Conservation (phyloP, 2,888 invertebrate genomes). For the Drosophila monieri region DNA sequence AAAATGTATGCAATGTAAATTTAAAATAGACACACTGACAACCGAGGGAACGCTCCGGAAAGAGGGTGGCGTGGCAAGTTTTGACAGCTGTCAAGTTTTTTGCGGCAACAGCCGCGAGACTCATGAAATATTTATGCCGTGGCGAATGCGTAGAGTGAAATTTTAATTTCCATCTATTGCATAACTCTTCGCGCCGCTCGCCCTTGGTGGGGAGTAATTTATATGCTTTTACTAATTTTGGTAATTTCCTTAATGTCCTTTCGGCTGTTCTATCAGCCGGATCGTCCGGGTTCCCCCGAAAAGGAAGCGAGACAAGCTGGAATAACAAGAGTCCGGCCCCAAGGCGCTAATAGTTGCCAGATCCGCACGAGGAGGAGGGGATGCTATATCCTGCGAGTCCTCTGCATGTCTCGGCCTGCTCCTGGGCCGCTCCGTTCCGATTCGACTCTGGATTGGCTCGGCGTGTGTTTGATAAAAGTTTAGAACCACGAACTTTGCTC, state of each 20-base stretch:
- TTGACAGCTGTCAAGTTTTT: conserved; percentile 76
- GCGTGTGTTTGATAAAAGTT: conserved; percentile 81
- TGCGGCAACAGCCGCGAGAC: conserved; percentile 54
- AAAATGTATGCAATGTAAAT: conserved; percentile 60
- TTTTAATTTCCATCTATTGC: conserved; percentile 41
- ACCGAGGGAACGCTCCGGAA: conserved; percentile 31
- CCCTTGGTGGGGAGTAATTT: conserved; percentile 54
- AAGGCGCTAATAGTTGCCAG: conserved; percentile 71
- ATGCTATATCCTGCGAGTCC: conserved; percentile 2
- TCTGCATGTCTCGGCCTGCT: conserved; percentile 34
- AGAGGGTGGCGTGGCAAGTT: conserved; percentile 54
- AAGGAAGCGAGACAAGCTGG: conserved; percentile 49
- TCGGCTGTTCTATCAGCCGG: conserved; percentile 41
- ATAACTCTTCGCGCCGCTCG: not conserved
- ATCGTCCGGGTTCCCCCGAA: conserved; percentile 13
- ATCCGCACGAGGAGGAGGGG: not conserved
- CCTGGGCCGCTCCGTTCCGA: conserved; percentile 21
- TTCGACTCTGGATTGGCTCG: conserved; percentile 50
- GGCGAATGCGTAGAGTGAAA: conserved; percentile 30
- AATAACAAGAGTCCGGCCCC: conserved; percentile 67
- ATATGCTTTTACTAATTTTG: conserved; percentile 65
- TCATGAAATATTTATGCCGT: conserved; percentile 75
- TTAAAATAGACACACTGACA: conserved; percentile 39
- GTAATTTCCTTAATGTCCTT: conserved; percentile 80
- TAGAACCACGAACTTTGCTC: conserved; percentile 80